These are phyloP conservation scores for Redunca redunca DNA, from an alignment of 2,113 vertebrate genomes.

Conservation along the genomic window DNA sequence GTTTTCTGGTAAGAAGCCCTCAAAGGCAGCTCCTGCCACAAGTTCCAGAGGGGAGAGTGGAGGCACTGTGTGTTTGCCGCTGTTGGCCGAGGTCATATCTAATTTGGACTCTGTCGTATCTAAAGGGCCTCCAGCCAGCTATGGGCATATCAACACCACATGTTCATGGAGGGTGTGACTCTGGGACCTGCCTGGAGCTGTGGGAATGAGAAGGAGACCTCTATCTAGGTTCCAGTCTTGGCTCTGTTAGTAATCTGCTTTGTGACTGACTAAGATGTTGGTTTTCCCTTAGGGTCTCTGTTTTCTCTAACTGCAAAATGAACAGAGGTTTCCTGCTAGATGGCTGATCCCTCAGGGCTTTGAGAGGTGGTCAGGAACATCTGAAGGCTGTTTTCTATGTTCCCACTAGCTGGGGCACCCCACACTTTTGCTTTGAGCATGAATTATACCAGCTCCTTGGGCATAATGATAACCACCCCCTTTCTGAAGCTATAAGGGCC, in stretches of 20 bases:
- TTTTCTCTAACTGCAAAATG: background rate
- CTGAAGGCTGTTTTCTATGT: background rate
- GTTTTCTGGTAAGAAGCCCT: background rate
- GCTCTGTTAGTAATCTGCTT: background rate
- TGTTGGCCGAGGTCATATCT: background rate
- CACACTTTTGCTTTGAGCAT: background rate
- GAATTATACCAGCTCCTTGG: background rate
- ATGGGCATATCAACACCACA: too few species aligned
- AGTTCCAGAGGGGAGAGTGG: rapidly evolving
- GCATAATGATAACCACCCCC: background rate
- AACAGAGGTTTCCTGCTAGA: background rate
- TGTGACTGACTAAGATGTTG: background rate
- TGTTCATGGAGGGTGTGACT: background rate
- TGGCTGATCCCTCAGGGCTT: background rate
- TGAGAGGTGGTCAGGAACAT: background rate
- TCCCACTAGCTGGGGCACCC: background rate
- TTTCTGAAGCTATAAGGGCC: background rate
- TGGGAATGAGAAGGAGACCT: background rate
- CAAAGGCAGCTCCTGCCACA: background rate
- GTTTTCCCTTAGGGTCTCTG: background rate
- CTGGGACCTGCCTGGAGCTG: too few species aligned
- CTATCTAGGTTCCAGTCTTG: background rate
- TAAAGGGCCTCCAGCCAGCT: background rate
- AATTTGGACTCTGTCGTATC: background rate
- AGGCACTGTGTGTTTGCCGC: background rate